phyloP scores from a whole-genome alignment of 2,888 invertebrate genomes.

The Autographa pulchrina region DNA sequence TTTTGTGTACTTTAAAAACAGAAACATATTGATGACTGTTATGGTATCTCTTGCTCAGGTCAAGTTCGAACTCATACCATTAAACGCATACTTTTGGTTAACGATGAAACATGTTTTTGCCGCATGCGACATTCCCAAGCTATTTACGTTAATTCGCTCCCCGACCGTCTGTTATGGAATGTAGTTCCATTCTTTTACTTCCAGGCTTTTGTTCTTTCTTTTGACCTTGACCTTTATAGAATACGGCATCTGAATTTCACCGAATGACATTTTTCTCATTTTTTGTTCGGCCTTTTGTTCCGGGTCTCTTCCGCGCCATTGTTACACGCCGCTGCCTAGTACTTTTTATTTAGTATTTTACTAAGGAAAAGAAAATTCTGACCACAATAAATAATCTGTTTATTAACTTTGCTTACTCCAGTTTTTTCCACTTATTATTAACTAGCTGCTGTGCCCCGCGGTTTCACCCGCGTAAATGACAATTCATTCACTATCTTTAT shows the following conservation, averaged over 20 bases:
- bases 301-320: slow-evolving; percentile 27
- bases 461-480: too few relatives aligned
- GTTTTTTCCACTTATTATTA: neutral
- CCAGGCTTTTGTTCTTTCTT: slow-evolving; percentile 31
- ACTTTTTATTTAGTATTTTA: slow-evolving; percentile 24
- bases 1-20: neutral
- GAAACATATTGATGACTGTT: slow-evolving; percentile 5
- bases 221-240: slow-evolving; percentile 50
- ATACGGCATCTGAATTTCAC: slow-evolving; percentile 26
- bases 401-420: neutral
- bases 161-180: slow-evolving; percentile 46
- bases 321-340: slow-evolving; percentile 16
- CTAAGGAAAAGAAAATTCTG: neutral
- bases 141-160: slow-evolving; percentile 52
- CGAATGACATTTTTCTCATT: slow-evolving; percentile 33
- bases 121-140: slow-evolving; percentile 53
- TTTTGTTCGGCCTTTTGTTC: slow-evolving; percentile 30
- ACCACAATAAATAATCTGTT: neutral
- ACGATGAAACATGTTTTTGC: slow-evolving; percentile 47
- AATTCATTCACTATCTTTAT: too few relatives aligned
- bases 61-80: slow-evolving; percentile 12
- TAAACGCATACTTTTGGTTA: slow-evolving; percentile 22
- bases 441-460: too few relatives aligned
- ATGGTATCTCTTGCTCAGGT: slow-evolving; percentile 12
- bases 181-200: slow-evolving; percentile 47